Evolutionary conservation across 2,888 invertebrate species (phyloP), one percentile per base, ranked within the genome.

Genomic region (Morpho achilles): DNA sequence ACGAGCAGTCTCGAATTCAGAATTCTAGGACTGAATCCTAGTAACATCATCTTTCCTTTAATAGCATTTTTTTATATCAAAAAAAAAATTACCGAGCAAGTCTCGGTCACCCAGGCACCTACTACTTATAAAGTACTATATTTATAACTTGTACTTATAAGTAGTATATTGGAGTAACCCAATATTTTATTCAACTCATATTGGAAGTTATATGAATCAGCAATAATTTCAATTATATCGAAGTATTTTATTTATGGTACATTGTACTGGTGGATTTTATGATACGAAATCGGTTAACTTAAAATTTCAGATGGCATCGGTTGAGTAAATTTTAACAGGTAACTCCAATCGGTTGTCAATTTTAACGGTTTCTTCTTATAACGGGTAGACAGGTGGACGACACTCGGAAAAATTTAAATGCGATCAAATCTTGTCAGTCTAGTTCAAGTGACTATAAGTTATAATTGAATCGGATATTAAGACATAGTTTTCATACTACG

Each of bases 331-430:
- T 61, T 59, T 52, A 63, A 65, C 60, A 59, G 72, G 75, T 71
- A 70, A 74, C 72, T 69, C 69, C 73, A 59, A 76, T 74, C 70
- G 73, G 76, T 68, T 70, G 61, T 67, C 63, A 67, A 71, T 71
- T 74, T 71, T 66, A 72, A 70, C 72, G 69, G 68, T 64, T 63
- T 58, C 55, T 53, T 60, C 62, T 61, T 63, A 62, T 66, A 67
- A 68, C 67, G 65, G 65, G 53, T 59, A 50, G 58, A 56, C 67
- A 68, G 68, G 68, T 68, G 68, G 64, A 65, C 47, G 47, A 46
- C 62, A 60, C 60, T 58, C 60, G 59, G 60, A 65, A 62, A 67
- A 64, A 61, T 64, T 62, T 60, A 63, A 68, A 67, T 63, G 63
- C 62, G 65, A 65, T 65, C 67, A 62, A 66, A 68, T 61, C 62